A percentile compares a stretch with the other conserved stretches of the same genome.
These are phyloP conservation scores for Rhingia campestris DNA, from an alignment of 2,888 invertebrate genomes.

Conservation along the genomic window DNA sequence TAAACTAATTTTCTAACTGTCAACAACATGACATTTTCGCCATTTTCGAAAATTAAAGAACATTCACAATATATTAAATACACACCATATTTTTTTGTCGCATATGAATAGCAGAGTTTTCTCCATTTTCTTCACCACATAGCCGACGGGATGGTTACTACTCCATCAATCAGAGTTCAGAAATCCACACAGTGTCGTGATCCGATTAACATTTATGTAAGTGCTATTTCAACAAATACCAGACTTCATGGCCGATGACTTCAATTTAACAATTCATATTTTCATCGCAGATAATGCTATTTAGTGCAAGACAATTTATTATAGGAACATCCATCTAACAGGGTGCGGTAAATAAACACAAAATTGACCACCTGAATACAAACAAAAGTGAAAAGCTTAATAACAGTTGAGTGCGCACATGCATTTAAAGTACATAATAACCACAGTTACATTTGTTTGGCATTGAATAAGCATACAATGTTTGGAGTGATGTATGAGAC, in stretches of 20 bases:
- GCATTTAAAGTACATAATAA: conserved; percentile 61
- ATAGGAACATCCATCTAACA: background rate
- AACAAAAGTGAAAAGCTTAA: conserved; percentile 65
- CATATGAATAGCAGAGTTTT: background rate
- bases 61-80: no score
- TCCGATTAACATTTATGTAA: background rate
- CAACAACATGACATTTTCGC: no score
- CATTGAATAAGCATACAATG: conserved; percentile 42
- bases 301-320: background rate
- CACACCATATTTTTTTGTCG: background rate
- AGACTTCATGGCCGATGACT: background rate
- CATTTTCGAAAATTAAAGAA: no score
- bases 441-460: conserved; percentile 37
- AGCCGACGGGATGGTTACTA: background rate
- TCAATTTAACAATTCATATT: conserved; percentile 15
- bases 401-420: conserved; percentile 57
- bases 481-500: background rate
- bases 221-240: conserved; percentile 1
- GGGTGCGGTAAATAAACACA: conserved; percentile 23
- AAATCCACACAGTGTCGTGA: background rate
- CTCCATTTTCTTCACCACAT: no score
- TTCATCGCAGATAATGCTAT: conserved; percentile 21
- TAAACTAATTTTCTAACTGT: no score
- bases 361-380: conserved; percentile 46
- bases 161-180: no score